Evolutionary conservation across 2,888 invertebrate species (phyloP).

Genomic region (Adineta ricciae): DNA sequence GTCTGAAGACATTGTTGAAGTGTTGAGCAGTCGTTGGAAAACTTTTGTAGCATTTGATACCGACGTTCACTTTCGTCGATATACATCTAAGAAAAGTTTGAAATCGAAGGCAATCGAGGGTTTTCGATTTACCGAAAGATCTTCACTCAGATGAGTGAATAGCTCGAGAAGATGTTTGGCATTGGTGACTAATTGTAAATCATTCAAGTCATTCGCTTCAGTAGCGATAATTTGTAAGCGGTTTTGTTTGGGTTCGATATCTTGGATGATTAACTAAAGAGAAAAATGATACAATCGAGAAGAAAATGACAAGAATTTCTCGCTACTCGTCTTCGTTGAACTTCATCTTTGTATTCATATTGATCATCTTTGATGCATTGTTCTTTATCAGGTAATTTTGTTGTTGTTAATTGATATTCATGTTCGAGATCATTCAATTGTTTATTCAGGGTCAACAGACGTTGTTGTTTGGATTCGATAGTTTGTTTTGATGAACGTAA

Average conservation of each 20-base stretch:
- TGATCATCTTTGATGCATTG: not conserved
- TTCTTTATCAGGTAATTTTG: not conserved
- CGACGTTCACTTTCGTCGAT: not conserved
- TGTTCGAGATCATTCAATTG: not conserved
- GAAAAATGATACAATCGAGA: not conserved
- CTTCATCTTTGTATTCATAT: constrained; percentile 12
- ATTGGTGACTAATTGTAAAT: not conserved
- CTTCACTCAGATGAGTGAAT: not conserved
- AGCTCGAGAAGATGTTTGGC: not conserved
- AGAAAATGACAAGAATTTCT: not conserved
- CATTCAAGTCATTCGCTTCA: not conserved
- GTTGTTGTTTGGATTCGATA: constrained; percentile 2
- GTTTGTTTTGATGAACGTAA: constrained; percentile 4
- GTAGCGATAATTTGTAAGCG: not conserved
- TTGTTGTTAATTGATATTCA: not conserved
- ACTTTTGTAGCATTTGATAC: not conserved
- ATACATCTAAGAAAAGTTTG: not conserved
- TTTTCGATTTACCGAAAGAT: not conserved
- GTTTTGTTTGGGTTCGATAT: constrained; percentile 13
- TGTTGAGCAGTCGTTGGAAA: not conserved
- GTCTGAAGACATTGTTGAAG: not conserved
- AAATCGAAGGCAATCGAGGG: too few relatives aligned
- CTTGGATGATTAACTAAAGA: not conserved
- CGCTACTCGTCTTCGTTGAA: not conserved
- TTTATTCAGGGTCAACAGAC: not conserved